These are phyloP conservation scores for Calycopis cecrops DNA, from an alignment of 1,140 invertebrate genomes.

Conservation along the genomic window DNA sequence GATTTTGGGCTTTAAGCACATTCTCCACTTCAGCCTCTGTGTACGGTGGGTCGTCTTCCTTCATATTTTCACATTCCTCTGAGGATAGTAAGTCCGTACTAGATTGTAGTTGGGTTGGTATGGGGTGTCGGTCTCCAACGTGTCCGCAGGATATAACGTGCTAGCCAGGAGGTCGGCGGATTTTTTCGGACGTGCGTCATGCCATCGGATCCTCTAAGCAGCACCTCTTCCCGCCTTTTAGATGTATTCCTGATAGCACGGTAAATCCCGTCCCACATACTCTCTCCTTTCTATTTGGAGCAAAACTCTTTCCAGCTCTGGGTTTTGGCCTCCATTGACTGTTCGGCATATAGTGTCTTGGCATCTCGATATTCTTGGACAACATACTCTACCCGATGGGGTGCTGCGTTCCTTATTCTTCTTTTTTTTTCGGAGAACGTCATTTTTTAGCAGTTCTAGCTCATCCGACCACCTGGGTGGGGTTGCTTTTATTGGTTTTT, in stretches of 20 bases:
- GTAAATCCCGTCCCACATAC: too few relatives aligned
- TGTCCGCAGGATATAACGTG: too few relatives aligned
- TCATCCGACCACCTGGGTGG: conserved; percentile 28
- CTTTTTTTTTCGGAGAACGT: conserved; percentile 22
- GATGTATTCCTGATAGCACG: too few relatives aligned
- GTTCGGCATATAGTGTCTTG: conserved; percentile 21
- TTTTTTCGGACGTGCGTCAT: too few relatives aligned
- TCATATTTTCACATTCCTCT: neutral
- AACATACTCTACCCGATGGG: conserved; percentile 18
- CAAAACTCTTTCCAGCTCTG: conserved; percentile 38
- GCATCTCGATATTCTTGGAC: too few relatives aligned
- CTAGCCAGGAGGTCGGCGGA: too few relatives aligned
- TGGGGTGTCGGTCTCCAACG: neutral
- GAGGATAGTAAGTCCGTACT: too few relatives aligned
- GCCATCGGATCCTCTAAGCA: too few relatives aligned
- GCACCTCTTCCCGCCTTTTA: too few relatives aligned
- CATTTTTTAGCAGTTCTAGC: conserved; percentile 19
- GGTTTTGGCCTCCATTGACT: conserved; percentile 16
- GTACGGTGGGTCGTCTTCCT: neutral
- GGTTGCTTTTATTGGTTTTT: neutral
- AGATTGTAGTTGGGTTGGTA: neutral
- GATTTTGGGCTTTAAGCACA: too few relatives aligned
- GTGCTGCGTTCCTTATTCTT: conserved; percentile 27
- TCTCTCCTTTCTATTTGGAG: too few relatives aligned
- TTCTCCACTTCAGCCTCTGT: too few relatives aligned